Evolutionary conservation across 2,888 invertebrate species (phyloP).

Genomic region (Meandrusa payeni): DNA sequence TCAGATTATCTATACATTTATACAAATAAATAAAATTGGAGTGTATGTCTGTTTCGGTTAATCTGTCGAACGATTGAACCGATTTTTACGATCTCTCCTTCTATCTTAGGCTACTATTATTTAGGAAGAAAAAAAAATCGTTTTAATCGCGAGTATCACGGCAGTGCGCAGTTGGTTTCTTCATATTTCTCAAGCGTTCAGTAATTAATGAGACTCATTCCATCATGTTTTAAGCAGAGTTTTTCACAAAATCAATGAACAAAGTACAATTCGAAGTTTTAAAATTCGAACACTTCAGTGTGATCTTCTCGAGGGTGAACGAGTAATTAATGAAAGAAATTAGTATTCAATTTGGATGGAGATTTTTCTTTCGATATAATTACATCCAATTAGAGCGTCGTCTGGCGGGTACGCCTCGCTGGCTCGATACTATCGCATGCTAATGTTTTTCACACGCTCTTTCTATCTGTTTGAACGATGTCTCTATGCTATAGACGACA

Average conservation of each 20-base stretch:
- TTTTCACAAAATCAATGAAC: neutral
- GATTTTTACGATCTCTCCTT: no score
- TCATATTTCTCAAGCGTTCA: no score
- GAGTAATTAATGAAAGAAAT: conserved; percentile 24
- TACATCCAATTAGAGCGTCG: conserved; percentile 47
- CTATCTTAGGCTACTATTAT: no score
- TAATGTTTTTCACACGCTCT: conserved; percentile 58
- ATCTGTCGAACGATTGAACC: no score
- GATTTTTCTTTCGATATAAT: conserved; percentile 38
- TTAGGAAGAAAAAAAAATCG: no score
- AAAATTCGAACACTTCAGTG: conserved; percentile 17
- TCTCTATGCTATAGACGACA: neutral
- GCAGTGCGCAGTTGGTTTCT: no score
- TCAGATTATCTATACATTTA: no score
- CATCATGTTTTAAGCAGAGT: no score
- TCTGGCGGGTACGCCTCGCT: conserved; percentile 44
- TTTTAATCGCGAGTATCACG: no score
- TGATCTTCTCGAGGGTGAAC: conserved; percentile 19
- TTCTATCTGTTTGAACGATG: conserved; percentile 43
- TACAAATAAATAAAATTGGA: no score
- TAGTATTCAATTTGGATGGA: conserved; percentile 24
- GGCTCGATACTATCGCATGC: conserved; percentile 47
- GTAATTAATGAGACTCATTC: conserved; percentile 11
- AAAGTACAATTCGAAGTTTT: neutral
- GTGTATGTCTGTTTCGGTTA: no score